A percentile compares a stretch with the other conserved stretches of the same genome.
Conservation (phyloP, 2,888 invertebrate genomes). For the Tuberolachnus salignus region DNA sequence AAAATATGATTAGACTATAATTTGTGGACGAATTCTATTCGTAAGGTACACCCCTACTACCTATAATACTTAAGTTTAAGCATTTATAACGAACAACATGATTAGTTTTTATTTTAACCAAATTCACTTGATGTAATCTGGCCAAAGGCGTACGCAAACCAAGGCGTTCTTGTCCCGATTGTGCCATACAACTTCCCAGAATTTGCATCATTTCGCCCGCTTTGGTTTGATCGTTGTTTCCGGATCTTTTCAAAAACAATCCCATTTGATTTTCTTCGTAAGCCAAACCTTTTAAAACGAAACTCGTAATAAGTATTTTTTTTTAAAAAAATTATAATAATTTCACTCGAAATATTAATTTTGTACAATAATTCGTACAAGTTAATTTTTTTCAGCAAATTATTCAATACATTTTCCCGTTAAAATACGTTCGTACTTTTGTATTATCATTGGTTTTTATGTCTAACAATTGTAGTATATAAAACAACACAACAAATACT, state of each 20-base stretch:
- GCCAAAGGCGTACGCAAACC: constrained; percentile 84
- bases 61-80: not conserved
- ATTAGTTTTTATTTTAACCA: not conserved
- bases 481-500: constrained; percentile 60
- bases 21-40: too few species aligned
- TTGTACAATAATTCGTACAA: too few species aligned
- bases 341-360: not conserved
- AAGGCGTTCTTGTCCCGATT: constrained; percentile 90
- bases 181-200: constrained; percentile 85
- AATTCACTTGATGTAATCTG: constrained; percentile 77
- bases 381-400: not conserved
- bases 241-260: constrained; percentile 90
- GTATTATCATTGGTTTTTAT: not conserved
- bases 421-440: not conserved
- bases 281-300: constrained; percentile 73
- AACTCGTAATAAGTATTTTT: too few species aligned
- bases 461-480: not conserved
- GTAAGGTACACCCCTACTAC: too few species aligned
- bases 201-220: constrained; percentile 83
- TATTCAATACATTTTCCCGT: not conserved
- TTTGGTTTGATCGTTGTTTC: constrained; percentile 82
- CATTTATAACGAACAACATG: too few species aligned
- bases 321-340: too few species aligned
- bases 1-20: too few species aligned
- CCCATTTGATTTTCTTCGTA: constrained; percentile 96